Conservation (phyloP, 2,113 vertebrate genomes). For the Thermophis baileyi region DNA sequence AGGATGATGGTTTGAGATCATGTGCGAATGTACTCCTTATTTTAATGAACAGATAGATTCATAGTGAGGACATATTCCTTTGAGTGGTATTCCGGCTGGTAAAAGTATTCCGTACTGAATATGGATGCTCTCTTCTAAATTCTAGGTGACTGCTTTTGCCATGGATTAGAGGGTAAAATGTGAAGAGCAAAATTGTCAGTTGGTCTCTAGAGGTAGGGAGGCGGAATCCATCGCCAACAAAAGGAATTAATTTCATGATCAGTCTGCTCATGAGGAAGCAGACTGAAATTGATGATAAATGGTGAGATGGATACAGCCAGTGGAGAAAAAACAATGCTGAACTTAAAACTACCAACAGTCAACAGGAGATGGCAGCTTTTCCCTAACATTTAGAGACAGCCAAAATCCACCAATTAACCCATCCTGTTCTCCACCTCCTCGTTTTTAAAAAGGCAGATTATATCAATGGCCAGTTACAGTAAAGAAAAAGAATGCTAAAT, state of each 20-base stretch:
- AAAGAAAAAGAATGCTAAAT: neutral
- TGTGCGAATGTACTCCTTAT: neutral
- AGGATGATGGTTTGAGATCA: neutral
- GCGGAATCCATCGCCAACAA: neutral
- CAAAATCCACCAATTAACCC: neutral
- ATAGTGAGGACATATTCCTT: neutral
- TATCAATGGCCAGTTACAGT: too few relatives aligned
- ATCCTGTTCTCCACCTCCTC: neutral
- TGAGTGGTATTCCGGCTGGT: neutral
- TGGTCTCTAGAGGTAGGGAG: neutral
- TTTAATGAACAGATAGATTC: neutral
- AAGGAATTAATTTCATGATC: neutral
- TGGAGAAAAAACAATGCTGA: neutral
- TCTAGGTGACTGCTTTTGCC: neutral
- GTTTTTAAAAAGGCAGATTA: neutral
- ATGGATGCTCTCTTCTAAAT: neutral
- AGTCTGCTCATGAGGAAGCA: neutral
- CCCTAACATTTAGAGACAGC: neutral
- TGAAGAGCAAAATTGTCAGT: neutral
- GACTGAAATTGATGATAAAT: neutral
- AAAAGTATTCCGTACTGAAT: neutral
- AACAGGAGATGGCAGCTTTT: slow-evolving; percentile 13
- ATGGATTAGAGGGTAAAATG: neutral
- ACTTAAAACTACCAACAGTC: neutral
- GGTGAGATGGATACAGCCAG: neutral